Evolutionary conservation across 2,113 vertebrate genomes (phyloP).

Genomic region (Notothenia rossii): DNA sequence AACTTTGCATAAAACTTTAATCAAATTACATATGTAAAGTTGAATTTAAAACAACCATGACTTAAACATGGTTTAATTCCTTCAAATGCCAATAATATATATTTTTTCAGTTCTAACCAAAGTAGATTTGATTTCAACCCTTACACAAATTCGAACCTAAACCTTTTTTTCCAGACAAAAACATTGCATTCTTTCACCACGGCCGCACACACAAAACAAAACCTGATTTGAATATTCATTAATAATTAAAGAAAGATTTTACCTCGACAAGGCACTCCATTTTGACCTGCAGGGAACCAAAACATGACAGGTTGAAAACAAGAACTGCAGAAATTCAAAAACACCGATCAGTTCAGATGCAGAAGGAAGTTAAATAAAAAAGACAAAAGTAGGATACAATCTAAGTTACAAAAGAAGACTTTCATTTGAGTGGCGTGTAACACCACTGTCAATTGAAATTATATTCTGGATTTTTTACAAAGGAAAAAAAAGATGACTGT

Average conservation of each 20-base stretch:
- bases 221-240: constrained; percentile 30
- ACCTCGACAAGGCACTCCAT: constrained; percentile 62
- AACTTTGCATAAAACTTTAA: background rate
- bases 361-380: background rate
- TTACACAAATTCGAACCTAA: background rate
- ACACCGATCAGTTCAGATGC: constrained; percentile 5
- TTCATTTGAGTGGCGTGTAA: background rate
- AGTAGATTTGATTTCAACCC: constrained; percentile 40
- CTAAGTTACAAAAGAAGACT: background rate
- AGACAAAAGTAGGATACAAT: constrained; percentile 3
- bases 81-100: background rate
- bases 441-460: background rate
- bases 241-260: constrained; percentile 4
- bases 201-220: constrained; percentile 7
- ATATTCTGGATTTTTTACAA: background rate
- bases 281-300: constrained; percentile 47
- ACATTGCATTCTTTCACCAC: constrained; percentile 18
- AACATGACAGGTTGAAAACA: background rate
- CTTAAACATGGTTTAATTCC: background rate
- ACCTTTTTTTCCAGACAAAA: constrained; percentile 14
- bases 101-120: constrained; percentile 11
- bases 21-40: constrained; percentile 15
- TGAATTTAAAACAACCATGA: background rate
- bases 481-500: background rate
- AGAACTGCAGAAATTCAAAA: background rate